Base-by-base conservation (phyloP, 2,113 vertebrate species). In the Rhinogobius similis region DNA sequence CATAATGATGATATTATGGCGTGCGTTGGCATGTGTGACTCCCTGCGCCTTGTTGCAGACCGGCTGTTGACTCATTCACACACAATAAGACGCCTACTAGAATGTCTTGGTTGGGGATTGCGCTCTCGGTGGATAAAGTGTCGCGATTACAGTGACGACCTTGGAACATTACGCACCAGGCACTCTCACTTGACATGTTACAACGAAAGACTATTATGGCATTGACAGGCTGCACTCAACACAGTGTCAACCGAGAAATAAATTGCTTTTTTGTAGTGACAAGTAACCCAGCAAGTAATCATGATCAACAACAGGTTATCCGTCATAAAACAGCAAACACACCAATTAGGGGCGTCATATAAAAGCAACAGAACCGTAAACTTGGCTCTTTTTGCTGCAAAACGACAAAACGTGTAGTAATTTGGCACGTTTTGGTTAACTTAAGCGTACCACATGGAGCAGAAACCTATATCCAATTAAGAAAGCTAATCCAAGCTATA, bases 81-180 rank as follows among this genome's bases (percentile, higher is more conserved):
- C 46, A 58, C 26, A 78, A 86, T 50, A 50, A 72, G 63, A 5
- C 10, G 20, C 55, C 63, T 1, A 18, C 46, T 70, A 55, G 20
- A 20, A 39, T 39, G 67, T 41, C 75, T 80, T 75, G 81, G 75
- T 80, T 32, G 73, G 44, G 32, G 20, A 8, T 5, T 16, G 13
- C n/a, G 72, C 73, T 62, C 10, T 32, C 48, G 70, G 67, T 68
- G 67, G 55, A 72, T 67, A 39, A 67, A 66, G 73, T 62, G 78
- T 58, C 75, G 73, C n/a, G 4, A 41, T 65, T 27, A 7, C 38
- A 1, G 41, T 71, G 78, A 75, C 83, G 78, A 75, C 83, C 75
- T 82, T 70, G 81, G 65, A 67, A 75, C 77, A 75, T 52, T 55
- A 24, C 0, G 52, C 55, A 65, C 29, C 11, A n/a, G n/a, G 23